Evolutionary conservation across 1,140 invertebrate genomes (phyloP).

Genomic region (Solen grandis): DNA sequence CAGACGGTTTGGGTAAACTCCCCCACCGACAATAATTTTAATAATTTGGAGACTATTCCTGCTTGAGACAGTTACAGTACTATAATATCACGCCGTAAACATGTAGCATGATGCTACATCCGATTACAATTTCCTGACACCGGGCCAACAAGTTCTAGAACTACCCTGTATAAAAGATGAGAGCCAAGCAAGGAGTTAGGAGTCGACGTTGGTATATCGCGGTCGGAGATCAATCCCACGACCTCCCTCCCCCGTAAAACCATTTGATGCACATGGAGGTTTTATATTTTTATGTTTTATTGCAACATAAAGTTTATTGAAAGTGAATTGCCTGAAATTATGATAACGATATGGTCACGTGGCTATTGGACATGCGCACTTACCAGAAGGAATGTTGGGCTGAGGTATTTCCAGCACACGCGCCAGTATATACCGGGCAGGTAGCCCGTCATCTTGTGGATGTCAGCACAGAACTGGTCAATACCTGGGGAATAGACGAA

Average conservation of each 20-base stretch:
- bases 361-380: neutral
- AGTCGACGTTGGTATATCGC: neutral
- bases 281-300: conserved; percentile 8
- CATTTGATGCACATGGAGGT: neutral
- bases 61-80: too few relatives aligned
- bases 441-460: conserved; percentile 90
- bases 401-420: conserved; percentile 89
- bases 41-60: too few relatives aligned
- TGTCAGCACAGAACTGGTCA: conserved; percentile 86
- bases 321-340: too few relatives aligned
- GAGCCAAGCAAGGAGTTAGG: neutral
- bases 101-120: too few relatives aligned
- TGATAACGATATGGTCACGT: neutral
- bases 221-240: neutral
- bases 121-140: too few relatives aligned
- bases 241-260: neutral
- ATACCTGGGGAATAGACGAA: too few relatives aligned
- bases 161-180: too few relatives aligned
- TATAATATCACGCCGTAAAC: too few relatives aligned
- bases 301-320: too few relatives aligned
- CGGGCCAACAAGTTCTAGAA: neutral
- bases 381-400: conserved; percentile 86
- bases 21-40: too few relatives aligned
- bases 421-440: conserved; percentile 89
- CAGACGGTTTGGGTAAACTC: too few relatives aligned